phyloP scores from a whole-genome alignment of 2,888 invertebrate genomes.

The Yponomeuta plumbellus region DNA sequence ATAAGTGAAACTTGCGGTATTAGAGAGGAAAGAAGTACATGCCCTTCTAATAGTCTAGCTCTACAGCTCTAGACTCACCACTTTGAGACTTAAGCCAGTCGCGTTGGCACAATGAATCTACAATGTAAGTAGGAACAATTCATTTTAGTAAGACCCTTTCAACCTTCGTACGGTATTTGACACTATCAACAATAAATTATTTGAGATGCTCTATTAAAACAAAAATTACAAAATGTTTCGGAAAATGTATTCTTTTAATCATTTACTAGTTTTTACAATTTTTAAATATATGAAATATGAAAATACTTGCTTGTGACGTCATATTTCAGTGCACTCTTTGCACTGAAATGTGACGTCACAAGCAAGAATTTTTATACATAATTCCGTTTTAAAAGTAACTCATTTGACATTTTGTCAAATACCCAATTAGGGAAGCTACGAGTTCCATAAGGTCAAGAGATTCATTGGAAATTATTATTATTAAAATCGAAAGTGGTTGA shows the following conservation, averaged over 20 bases:
- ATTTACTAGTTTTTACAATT: too few species aligned
- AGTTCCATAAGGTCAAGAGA: neutral
- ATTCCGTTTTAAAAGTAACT: too few species aligned
- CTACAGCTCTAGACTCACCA: slow-evolving; percentile 73
- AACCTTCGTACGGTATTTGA: neutral
- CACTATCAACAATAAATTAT: too few species aligned
- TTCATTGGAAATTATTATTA: slow-evolving; percentile 1
- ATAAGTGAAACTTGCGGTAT: neutral
- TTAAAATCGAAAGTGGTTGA: neutral
- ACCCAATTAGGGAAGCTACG: neutral
- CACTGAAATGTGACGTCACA: too few species aligned
- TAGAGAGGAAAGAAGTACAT: neutral
- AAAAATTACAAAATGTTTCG: too few species aligned
- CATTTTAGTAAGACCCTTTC: slow-evolving; percentile 11
- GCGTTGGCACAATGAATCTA: slow-evolving; percentile 74
- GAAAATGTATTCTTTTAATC: too few species aligned
- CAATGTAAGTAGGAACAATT: slow-evolving; percentile 10
- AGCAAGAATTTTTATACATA: too few species aligned
- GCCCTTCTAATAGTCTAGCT: slow-evolving; percentile 42
- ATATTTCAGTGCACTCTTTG: too few species aligned
- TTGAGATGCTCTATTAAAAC: too few species aligned
- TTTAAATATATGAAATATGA: too few species aligned
- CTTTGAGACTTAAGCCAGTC: slow-evolving; percentile 74
- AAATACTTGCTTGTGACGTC: too few species aligned
- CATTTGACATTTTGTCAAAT: too few species aligned